Evolutionary conservation across 2,113 vertebrate species (phyloP).

Genomic region (Origma solitaria): DNA sequence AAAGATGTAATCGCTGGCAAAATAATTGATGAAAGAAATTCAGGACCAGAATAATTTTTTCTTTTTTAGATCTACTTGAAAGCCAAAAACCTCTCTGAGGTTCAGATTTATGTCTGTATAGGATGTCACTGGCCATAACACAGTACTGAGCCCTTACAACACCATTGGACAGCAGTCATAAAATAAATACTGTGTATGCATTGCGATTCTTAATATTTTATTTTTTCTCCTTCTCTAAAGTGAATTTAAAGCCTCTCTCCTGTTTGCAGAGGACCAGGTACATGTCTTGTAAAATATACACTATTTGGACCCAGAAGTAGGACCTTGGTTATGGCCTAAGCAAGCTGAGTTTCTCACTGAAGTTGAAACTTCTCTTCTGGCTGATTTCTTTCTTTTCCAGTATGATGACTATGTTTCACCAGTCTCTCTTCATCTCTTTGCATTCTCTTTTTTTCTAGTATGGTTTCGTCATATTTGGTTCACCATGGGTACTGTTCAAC

Average conservation of each 20-base stretch:
- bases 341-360: neutral
- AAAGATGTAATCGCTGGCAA: neutral
- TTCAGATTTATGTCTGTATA: neutral
- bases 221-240: neutral
- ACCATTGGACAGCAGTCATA: neutral
- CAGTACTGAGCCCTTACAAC: neutral
- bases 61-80: neutral
- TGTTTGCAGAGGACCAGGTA: neutral
- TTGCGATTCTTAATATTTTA: neutral
- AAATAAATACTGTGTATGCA: neutral
- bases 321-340: neutral
- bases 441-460: conserved; percentile 74
- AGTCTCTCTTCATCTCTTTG: neutral
- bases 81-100: neutral
- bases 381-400: neutral
- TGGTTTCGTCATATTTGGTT: conserved; percentile 97
- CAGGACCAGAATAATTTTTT: neutral
- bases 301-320: neutral
- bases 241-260: neutral
- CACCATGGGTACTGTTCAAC: conserved; percentile 98
- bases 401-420: neutral
- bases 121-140: neutral
- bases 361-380: neutral
- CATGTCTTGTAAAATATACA: neutral
- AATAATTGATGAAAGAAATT: neutral